A percentile compares a stretch with the other conserved stretches of the same genome.
Conservation (phyloP, 2,888 invertebrate genomes). For the Trachelus tabidus region DNA sequence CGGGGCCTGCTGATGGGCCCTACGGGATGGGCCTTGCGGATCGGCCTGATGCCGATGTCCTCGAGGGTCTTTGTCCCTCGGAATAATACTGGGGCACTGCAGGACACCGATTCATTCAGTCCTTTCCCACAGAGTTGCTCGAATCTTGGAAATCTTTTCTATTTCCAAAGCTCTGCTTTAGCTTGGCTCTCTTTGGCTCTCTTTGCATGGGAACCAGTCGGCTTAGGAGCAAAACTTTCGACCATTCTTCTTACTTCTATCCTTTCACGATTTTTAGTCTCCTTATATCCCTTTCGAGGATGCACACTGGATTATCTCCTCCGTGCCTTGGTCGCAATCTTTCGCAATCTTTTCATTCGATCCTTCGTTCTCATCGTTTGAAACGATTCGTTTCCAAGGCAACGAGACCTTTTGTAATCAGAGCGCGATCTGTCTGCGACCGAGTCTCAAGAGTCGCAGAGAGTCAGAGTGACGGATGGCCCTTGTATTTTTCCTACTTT, state of each 20-base stretch:
- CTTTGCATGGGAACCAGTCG: conserved; percentile 14
- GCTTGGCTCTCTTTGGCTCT: conserved; percentile 24
- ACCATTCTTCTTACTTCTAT: conserved; percentile 14
- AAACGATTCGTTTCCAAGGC: conserved; percentile 12
- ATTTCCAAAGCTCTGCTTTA: conserved; percentile 47
- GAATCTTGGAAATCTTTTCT: conserved; percentile 59
- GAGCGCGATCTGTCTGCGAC: neutral
- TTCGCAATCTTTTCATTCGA: conserved; percentile 51
- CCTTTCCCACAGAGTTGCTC: conserved; percentile 59
- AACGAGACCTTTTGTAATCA: neutral
- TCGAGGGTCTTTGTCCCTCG: conserved; percentile 31
- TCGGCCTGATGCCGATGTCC: conserved; percentile 10
- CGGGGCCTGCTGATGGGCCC: neutral
- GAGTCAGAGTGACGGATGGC: neutral
- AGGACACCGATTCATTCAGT: conserved; percentile 49
- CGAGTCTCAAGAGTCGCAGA: neutral
- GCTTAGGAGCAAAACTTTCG: conserved; percentile 18
- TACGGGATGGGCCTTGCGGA: conserved; percentile 12
- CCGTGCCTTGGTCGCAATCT: conserved; percentile 31
- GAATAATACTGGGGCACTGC: conserved; percentile 53
- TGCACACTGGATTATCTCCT: conserved; percentile 10
- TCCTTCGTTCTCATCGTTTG: neutral
- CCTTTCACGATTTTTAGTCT: conserved; percentile 12
- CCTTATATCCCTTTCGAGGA: conserved; percentile 1
- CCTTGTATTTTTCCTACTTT: neutral